Conservation (phyloP, 2,888 invertebrate species). For the Volucella zonaria region DNA sequence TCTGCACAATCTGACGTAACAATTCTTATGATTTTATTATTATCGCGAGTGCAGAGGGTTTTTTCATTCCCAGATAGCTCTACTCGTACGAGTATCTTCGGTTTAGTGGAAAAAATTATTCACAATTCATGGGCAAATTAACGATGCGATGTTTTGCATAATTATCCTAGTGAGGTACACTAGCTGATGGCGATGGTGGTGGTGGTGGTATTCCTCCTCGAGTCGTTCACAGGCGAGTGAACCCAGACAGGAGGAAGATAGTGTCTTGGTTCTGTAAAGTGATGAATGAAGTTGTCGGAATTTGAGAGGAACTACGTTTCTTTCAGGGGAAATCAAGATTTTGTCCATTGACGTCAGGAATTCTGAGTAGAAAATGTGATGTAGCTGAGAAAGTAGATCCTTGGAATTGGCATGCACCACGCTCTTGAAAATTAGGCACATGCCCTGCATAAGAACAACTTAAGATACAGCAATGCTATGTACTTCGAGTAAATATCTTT, state of each 20-base stretch:
- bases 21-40: constrained; percentile 69
- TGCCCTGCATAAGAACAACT: too few relatives aligned
- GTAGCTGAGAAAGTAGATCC: too few relatives aligned
- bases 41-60: constrained; percentile 46
- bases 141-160: constrained; percentile 70
- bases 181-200: constrained; percentile 7
- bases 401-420: too few relatives aligned
- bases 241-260: constrained; percentile 15
- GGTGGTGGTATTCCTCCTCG: constrained; percentile 7
- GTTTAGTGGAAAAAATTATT: constrained; percentile 33
- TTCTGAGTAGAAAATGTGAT: too few relatives aligned
- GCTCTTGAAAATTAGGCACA: too few relatives aligned
- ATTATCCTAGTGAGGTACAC: constrained; percentile 56
- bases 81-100: not conserved
- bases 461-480: too few relatives aligned
- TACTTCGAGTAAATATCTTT: too few relatives aligned
- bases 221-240: constrained; percentile 40
- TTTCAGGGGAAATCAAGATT: too few relatives aligned
- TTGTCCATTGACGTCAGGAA: too few relatives aligned
- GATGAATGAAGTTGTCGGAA: constrained; percentile 41
- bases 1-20: constrained; percentile 70
- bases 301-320: constrained; percentile 27
- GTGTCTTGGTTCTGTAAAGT: constrained; percentile 29
- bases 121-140: constrained; percentile 66
- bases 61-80: not conserved